These are phyloP conservation scores for Chrysina gloriosa DNA, from an alignment of 2,888 invertebrate genomes.

Conservation along the genomic window DNA sequence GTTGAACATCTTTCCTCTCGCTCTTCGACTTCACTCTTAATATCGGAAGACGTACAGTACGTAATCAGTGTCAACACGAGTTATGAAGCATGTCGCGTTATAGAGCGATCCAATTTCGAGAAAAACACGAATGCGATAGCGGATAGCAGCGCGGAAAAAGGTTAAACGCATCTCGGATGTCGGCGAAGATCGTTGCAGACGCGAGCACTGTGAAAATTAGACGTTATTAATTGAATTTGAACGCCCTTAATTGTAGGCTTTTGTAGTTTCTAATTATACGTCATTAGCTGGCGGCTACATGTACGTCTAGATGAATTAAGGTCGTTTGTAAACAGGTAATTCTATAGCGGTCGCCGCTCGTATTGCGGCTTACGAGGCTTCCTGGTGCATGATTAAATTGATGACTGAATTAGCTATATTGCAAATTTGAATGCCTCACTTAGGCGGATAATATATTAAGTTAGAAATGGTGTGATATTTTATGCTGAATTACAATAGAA, in stretches of 20 bases:
- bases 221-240: background rate
- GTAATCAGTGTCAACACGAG: slow-evolving; percentile 52
- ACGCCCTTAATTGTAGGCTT: background rate
- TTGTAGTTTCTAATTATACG: slow-evolving; percentile 1
- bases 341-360: background rate
- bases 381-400: too few relatives aligned
- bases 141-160: background rate
- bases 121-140: background rate
- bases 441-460: too few relatives aligned
- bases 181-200: background rate
- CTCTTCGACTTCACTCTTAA: background rate
- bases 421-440: too few relatives aligned
- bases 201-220: background rate
- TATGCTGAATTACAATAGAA: too few relatives aligned
- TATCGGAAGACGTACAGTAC: slow-evolving; percentile 17
- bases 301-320: background rate
- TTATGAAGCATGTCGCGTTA: slow-evolving; percentile 43
- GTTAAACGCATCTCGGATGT: background rate
- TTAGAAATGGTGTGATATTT: too few relatives aligned
- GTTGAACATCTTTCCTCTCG: background rate
- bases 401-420: too few relatives aligned
- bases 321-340: background rate
- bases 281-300: background rate
- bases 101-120: slow-evolving; percentile 27
- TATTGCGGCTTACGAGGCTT: too few relatives aligned